A percentile compares a stretch with the other conserved stretches of the same genome.
Conservation (phyloP, 2,797 vertebrate species). For the Sylvilagus floridanus region DNA sequence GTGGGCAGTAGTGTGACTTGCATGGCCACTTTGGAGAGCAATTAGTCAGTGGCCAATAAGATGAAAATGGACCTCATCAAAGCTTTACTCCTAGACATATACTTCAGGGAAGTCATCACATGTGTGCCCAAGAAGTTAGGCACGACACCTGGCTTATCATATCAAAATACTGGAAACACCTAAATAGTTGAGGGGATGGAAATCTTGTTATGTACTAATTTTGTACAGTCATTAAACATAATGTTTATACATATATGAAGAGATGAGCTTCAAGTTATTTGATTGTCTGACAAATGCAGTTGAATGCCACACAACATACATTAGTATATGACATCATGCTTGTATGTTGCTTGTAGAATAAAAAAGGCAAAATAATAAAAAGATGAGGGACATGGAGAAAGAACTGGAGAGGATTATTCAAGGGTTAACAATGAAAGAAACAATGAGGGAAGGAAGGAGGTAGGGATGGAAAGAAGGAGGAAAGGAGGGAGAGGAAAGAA, state of each 20-base stretch:
- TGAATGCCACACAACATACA: background rate
- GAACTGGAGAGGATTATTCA: background rate
- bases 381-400: background rate
- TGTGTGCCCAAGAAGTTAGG: background rate
- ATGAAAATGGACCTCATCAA: background rate
- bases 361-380: slow-evolving; percentile 1
- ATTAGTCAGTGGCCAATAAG: background rate
- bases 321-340: background rate
- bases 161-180: background rate
- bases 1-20: background rate
- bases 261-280: background rate
- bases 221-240: background rate
- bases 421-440: background rate
- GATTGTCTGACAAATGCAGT: background rate
- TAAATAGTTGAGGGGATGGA: background rate
- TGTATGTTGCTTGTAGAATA: background rate
- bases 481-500: background rate
- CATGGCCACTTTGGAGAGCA: background rate
- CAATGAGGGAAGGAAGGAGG: background rate
- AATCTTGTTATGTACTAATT: background rate
- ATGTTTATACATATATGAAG: background rate
- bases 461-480: too few species aligned
- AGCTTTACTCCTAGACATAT: background rate
- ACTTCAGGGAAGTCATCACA: background rate
- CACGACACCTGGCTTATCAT: background rate